Base-by-base conservation (phyloP, 2,113 vertebrate genomes). In the Fulica atra region DNA sequence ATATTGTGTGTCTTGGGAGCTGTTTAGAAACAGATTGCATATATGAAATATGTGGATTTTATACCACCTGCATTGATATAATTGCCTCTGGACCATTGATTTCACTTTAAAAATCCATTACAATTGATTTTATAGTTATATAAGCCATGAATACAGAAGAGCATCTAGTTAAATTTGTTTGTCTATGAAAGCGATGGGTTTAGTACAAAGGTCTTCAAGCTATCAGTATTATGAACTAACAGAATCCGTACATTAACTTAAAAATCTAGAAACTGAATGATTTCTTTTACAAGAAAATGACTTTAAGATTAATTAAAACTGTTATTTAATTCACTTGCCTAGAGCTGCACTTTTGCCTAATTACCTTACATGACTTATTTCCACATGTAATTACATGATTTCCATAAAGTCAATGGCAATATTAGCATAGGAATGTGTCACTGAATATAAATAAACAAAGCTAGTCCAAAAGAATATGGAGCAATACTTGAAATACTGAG, bases 11-110 rank as follows among this genome's bases (percentile, higher is more conserved):
- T 81, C 80, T 84, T 0, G 0, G 61, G 44, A 90, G n/a, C 72
- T 90, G 48, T 91, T 93, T 70, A 86, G 86, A 93, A 92, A 92
- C 53, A 92, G 95, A 96, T 92, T 95, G 86, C 33, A 26, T 61
- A n/a, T 33, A 71, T 81, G 64, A 93, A 94, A 81, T 90, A 71
- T 33, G n/a, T 92, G 53, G n/a, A 8, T 71, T 94, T 96, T 81
- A 74, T 91, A 66, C 38, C 18, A 93, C 90, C 81, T 94, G 76
- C 61, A 64, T 74, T 78, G 48, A 81, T 81, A 68, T 64, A 96
- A 96, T 93, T 93, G 44, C 68, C 56, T 90, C 57, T 81, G 60
- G 69, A 35, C 33, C 57, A 94, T 91, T 88, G 83, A 94, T 91
- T 94, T 93, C 0, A 81, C 83, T 88, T 94, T 6, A 74, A 92